Base-by-base conservation (phyloP, 2,797 vertebrate species). In the Gorsachius magnificus region DNA sequence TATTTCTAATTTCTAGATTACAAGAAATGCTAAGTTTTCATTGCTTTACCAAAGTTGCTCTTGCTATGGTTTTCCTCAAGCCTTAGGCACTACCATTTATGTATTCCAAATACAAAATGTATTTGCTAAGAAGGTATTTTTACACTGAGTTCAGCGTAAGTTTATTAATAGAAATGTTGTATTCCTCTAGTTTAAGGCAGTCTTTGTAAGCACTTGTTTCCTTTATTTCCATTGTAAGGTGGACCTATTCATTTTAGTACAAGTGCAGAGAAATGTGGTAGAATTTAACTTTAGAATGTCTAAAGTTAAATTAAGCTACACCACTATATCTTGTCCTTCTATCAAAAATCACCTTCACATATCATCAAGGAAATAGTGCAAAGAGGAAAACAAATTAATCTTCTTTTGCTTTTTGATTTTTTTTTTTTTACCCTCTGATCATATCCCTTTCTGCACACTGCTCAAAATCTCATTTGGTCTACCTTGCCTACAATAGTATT, bases 51-150 rank as follows among this genome's bases (percentile, higher is more conserved):
- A 33, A 54, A 8, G 17, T 43, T 21, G 21, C 21, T 89, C 77
- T 91, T 93, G 21, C 45, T 46, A 72, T 9, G 38, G 8, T 80
- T 97, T 96, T 89, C 69, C 74, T 85, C 71, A 96, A 91, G 58
- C 74, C 68, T 64, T 50, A 50, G 75, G 75, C 78, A 76, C 35
- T 46, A 61, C 48, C 58, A 75, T 78, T 57, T 83, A 43, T 26
- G 43, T 78, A 89, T 87, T 94, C 77, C 87, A 96, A 93, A 95
- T 76, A 93, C 15, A 14, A 96, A 96, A 92, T 22, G 33, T 87
- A 95, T 95, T 95, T 97, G 53, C 64, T 89, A 70, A 87, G 71
- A 81, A 96, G 35, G 46, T 92, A 96, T 95, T 97, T 97, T 97
- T 91, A 89, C 92, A 79, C 57, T 60, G 38, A 93, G 72, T 77